Conservation (phyloP, 1,140 invertebrate species). For the Drosophila insularis region DNA sequence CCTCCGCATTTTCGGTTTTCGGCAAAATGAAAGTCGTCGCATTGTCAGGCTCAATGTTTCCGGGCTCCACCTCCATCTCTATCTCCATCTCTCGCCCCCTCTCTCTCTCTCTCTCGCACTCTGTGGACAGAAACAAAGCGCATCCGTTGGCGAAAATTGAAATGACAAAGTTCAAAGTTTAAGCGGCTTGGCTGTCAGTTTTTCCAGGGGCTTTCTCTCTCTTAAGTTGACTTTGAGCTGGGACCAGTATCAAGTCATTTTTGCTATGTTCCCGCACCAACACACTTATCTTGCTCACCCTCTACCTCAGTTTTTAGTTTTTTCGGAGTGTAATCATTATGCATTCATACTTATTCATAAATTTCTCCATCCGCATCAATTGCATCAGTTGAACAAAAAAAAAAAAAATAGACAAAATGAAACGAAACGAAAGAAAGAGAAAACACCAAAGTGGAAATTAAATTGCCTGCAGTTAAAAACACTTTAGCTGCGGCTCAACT, state of each 20-base stretch:
- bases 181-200: constrained; percentile 81
- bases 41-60: constrained; percentile 79
- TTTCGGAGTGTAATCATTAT: constrained; percentile 48
- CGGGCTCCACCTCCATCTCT: constrained; percentile 31
- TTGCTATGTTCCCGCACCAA: background rate
- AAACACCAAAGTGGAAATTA: constrained; percentile 55
- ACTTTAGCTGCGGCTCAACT: constrained; percentile 52
- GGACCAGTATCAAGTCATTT: background rate
- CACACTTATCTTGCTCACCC: background rate
- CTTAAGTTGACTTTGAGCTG: constrained; percentile 50
- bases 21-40: constrained; percentile 73
- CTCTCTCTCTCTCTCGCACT: constrained; percentile 17
- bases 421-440: background rate
- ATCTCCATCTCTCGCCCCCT: too few relatives aligned
- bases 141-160: constrained; percentile 82
- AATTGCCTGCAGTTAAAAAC: constrained; percentile 80
- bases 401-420: background rate
- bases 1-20: constrained; percentile 62
- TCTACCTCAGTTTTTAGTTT: background rate
- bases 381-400: constrained; percentile 58
- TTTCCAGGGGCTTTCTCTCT: constrained; percentile 32
- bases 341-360: constrained; percentile 26
- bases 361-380: constrained; percentile 54
- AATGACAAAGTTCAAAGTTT: constrained; percentile 82
- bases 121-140: constrained; percentile 71